Evolutionary conservation across 2,797 vertebrate species (phyloP), one percentile per base, ranked within the genome.

Genomic region (Sebastes taczanowskii): DNA sequence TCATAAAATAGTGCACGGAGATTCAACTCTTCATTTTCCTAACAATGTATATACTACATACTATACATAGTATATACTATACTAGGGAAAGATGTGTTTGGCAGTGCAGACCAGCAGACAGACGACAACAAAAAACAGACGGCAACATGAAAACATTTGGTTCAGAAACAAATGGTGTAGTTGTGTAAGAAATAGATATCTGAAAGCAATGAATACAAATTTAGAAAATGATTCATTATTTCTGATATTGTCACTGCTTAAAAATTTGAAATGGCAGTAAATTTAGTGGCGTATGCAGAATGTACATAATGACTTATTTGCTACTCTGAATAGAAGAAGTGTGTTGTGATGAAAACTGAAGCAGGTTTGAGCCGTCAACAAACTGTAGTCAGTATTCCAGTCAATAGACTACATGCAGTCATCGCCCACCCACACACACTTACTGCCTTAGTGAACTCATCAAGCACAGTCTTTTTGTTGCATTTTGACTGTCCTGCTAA

Each of bases 401-500:
- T 38, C 25, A 62, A 46, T n/a, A 25, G 14, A 4, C 20, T 10
- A 18, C 29, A 59, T 25, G 55, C 23, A 65, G 38, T 32, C 56
- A 25, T 8, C 13, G 5, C 49, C 34, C 72, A 29, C 18, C 29
- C 55, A 23, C 53, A 70, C 13, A 66, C 71, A 29, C 52, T 22
- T 5, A 46, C 32, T 14, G 46, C 34, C 32, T 55, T 14, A 30
- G 42, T 66, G 56, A 77, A 70, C 64, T 73, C 38, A 62, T 74
- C 49, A 38, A 72, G 10, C 42, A 30, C 52, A 30, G 63, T 67
- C 53, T 69, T 80, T 78, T 81, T 78, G 32, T 80, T 77, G 55
- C 58, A 27, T 80, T 75, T 64, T 59, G 27, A 76, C 75, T 68
- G 49, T 76, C 70, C 46, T 27, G 11, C 52, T 77, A 74, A 84